phyloP scores from a whole-genome alignment of 2,113 vertebrate genomes.

The Monopterus albus region DNA sequence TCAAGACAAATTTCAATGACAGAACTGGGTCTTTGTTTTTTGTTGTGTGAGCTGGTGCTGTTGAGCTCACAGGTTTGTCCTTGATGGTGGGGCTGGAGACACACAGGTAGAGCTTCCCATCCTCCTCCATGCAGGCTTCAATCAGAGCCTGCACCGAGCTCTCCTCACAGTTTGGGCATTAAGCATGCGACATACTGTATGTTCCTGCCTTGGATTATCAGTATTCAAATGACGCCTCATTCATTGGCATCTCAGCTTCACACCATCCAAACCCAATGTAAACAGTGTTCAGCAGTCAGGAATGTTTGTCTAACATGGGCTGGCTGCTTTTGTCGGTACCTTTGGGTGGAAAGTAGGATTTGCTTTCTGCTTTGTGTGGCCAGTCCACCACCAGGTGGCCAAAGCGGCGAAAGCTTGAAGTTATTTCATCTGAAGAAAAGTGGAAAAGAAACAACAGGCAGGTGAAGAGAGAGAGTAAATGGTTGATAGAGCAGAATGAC shows the following conservation, averaged over 20 bases:
- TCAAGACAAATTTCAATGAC: neutral
- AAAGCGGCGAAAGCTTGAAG: constrained; percentile 96
- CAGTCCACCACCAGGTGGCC: constrained; percentile 98
- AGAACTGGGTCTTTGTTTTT: neutral
- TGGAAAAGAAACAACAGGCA: neutral
- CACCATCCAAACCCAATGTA: neutral
- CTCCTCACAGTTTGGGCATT: constrained; percentile 79
- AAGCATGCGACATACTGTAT: constrained; percentile 4
- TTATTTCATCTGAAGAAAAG: constrained; percentile 91
- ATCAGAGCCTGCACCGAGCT: constrained; percentile 97
- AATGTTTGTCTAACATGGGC: neutral
- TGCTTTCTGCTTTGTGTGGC: constrained; percentile 99
- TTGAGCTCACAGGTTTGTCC: constrained; percentile 95
- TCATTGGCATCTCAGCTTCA: neutral
- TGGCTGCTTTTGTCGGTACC: constrained; percentile 78
- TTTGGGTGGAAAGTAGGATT: constrained; percentile 99
- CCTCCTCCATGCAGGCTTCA: constrained; percentile 97
- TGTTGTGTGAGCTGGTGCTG: neutral
- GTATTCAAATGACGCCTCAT: neutral
- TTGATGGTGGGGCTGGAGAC: constrained; percentile 99
- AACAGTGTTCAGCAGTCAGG: neutral
- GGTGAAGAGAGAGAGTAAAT: neutral
- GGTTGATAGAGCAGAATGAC: neutral
- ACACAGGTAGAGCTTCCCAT: constrained; percentile 97
- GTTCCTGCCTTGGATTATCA: neutral